phyloP scores from a whole-genome alignment of 2,888 invertebrate species.

The Tuta absoluta region DNA sequence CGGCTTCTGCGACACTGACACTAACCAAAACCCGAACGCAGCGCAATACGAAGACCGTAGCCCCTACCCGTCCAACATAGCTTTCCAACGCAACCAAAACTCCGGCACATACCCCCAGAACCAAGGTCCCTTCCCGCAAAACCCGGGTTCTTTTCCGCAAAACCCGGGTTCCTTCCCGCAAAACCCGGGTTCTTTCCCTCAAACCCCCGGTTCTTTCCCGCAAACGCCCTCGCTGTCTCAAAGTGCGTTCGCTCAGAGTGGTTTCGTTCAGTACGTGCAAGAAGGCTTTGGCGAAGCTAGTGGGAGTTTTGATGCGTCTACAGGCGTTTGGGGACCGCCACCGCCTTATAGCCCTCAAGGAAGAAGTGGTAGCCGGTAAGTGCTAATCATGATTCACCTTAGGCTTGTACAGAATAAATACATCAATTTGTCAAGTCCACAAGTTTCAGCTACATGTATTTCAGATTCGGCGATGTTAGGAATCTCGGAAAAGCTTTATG shows the following conservation, averaged over 20 bases:
- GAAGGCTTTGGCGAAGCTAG: constrained; percentile 80
- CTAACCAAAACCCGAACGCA: constrained; percentile 44
- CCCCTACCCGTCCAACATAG: constrained; percentile 46
- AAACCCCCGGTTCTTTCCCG: constrained; percentile 21
- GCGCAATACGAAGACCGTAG: constrained; percentile 50
- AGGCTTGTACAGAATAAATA: not conserved
- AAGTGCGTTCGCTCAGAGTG: constrained; percentile 38
- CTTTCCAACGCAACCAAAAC: constrained; percentile 38
- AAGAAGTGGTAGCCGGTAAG: constrained; percentile 62
- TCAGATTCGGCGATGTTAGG: too few species aligned
- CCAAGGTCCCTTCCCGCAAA: constrained; percentile 34
- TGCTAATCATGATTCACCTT: too few species aligned
- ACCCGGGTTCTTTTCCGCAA: constrained; percentile 25
- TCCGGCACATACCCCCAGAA: constrained; percentile 36
- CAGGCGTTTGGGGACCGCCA: constrained; percentile 91
- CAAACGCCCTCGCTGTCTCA: constrained; percentile 23
- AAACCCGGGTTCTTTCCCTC: constrained; percentile 22
- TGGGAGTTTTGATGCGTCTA: constrained; percentile 80
- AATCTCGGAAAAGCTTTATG: too few species aligned
- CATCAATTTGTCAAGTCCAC: too few species aligned
- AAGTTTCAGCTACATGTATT: too few species aligned
- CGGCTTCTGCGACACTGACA: constrained; percentile 84
- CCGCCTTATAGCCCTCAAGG: constrained; percentile 93
- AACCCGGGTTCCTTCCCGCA: constrained; percentile 25
- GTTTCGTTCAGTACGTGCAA: constrained; percentile 48